Evolutionary conservation across 2,888 invertebrate genomes (phyloP), one percentile per base, ranked within the genome.

Genomic region (Diabrotica balteata): DNA sequence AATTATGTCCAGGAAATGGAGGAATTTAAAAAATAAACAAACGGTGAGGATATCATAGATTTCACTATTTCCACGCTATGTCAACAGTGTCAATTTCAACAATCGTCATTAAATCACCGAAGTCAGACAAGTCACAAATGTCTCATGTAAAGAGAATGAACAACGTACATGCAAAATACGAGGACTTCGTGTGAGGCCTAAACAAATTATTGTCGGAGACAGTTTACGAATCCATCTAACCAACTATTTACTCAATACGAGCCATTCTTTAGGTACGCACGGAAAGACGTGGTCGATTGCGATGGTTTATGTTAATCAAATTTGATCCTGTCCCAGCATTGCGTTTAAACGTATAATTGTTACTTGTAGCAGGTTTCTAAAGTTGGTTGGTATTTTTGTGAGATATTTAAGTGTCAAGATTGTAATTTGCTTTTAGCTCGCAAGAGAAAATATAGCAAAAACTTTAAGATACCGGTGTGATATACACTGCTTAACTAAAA

Each of bases 101-200:
- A 43, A 59, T 50, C 50, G 22, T 50, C 50, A 43, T 50, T 59
- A 59, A 59, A 59, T 59, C 42, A 59, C 47, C 32, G 8, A 11
- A 32, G 53, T 53, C 53, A 22, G 17, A 53, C 59, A 59, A 43
- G n/a, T 44, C 50, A 60, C 58, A 49, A 66, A 55, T 9, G 47
- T n/a, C 49, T 42, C 50, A 55, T 63, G 49, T 63, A 17, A 47
- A 44, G 44, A 53, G 42, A 53, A 53, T n/a, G 32, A 1, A 32
- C 47, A 47, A 8, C 17, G 22, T 45, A 71, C 70, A 68, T 69
- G 74, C 71, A 69, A 74, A 72, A 68, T 64, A 70, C 67, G 70
- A 68, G 68, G 10, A 59, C 71, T 55, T 67, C 70, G 70, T 70
- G 70, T 70, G 72, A 59, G 74, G 72, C 67, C 70, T 64, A 63